Evolutionary conservation across 2,113 vertebrate genomes (phyloP).

Genomic region (Thymallus thymallus): DNA sequence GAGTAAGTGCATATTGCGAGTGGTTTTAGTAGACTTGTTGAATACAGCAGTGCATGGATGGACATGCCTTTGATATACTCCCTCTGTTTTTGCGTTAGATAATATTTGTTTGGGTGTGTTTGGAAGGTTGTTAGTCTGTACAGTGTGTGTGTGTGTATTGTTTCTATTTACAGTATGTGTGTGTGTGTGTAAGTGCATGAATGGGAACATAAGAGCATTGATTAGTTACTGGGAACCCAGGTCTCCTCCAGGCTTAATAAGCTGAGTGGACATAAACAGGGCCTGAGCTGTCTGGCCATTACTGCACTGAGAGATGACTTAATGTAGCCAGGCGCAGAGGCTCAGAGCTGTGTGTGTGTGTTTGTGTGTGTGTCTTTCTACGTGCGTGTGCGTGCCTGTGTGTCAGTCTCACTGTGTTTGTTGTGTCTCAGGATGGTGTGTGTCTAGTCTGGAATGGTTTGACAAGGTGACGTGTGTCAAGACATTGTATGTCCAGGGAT

Average conservation of each 20-base stretch:
- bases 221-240: slow-evolving; percentile 20
- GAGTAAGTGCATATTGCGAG: slow-evolving; percentile 25
- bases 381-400: not conserved
- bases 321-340: slow-evolving; percentile 18
- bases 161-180: not conserved
- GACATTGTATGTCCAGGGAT: not conserved
- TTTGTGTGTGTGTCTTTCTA: slow-evolving; percentile 4
- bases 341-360: not conserved
- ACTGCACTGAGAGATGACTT: slow-evolving; percentile 26
- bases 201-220: slow-evolving; percentile 27
- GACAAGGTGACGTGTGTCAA: slow-evolving; percentile 4
- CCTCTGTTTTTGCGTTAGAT: no score
- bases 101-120: not conserved
- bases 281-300: slow-evolving; percentile 16
- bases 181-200: not conserved
- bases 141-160: not conserved
- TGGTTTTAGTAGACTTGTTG: slow-evolving; percentile 68
- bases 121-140: not conserved
- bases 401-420: not conserved
- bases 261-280: slow-evolving; percentile 37
- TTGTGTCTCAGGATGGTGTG: not conserved
- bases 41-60: slow-evolving; percentile 37
- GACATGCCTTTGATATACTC: not conserved
- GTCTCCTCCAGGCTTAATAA: slow-evolving; percentile 44
- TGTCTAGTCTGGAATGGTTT: not conserved